A percentile compares a stretch with the other conserved stretches of the same genome.
Evolutionary conservation across 1,140 invertebrate species (phyloP).

Genomic region (Popillia japonica): DNA sequence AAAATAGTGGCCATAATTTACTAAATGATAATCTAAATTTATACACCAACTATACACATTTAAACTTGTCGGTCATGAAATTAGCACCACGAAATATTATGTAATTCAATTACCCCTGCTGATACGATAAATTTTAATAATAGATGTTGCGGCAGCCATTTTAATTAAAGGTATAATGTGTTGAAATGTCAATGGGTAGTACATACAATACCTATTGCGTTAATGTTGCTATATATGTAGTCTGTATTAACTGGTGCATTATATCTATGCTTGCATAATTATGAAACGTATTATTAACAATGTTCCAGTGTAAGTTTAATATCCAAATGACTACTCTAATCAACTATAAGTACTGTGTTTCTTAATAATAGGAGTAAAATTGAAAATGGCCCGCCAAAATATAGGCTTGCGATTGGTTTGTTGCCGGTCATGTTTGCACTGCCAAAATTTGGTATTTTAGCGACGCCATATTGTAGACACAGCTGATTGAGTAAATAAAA

Average conservation of each 20-base stretch:
- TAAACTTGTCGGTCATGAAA: background rate
- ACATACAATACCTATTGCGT: background rate
- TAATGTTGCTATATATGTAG: background rate
- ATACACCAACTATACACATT: background rate
- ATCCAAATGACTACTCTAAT: no score
- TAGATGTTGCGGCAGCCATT: background rate
- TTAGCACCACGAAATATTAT: background rate
- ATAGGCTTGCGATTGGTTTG: no score
- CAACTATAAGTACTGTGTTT: no score
- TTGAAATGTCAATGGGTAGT: no score
- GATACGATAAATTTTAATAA: slow-evolving; percentile 15
- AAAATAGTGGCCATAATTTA: no score
- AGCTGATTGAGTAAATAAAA: no score
- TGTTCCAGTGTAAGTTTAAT: background rate
- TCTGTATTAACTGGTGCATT: background rate
- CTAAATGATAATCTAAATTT: background rate
- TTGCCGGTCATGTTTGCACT: no score
- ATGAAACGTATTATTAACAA: slow-evolving; percentile 12
- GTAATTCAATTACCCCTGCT: background rate
- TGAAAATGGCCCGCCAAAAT: no score
- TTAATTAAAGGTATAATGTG: slow-evolving; percentile 7
- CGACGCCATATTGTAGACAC: no score
- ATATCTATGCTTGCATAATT: background rate
- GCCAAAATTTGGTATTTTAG: no score
- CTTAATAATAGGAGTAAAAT: no score